phyloP scores from a whole-genome alignment of 2,888 invertebrate genomes.

The Hermodice carunculata region DNA sequence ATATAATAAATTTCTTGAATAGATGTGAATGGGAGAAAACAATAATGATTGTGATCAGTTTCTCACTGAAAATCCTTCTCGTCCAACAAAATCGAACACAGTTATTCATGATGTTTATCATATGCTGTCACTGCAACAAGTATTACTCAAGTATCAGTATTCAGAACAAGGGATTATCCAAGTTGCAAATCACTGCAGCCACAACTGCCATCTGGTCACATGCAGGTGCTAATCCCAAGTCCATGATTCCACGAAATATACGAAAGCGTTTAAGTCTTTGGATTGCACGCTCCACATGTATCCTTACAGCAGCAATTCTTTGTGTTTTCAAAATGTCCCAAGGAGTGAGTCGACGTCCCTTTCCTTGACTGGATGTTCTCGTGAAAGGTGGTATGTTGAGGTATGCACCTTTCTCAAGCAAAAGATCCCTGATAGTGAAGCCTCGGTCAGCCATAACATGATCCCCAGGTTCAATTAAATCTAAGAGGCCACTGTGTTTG shows the following conservation, averaged over 20 bases:
- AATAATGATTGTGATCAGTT: no score
- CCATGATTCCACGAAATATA: slow-evolving; percentile 16
- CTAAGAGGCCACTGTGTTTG: no score
- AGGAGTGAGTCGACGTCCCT: slow-evolving; percentile 4
- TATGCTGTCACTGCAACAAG: no score
- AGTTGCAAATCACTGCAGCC: no score
- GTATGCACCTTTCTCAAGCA: slow-evolving; percentile 14
- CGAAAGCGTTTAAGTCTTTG: slow-evolving; percentile 24
- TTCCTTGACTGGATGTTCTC: no score
- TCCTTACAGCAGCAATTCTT: slow-evolving; percentile 20
- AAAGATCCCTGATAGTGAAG: slow-evolving; percentile 32
- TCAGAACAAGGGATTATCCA: no score
- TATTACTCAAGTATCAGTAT: no score
- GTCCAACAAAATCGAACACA: no score
- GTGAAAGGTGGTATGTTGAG: slow-evolving; percentile 37
- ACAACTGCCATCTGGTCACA: slow-evolving; percentile 21
- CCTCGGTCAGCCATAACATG: slow-evolving; percentile 42
- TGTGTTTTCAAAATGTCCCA: slow-evolving; percentile 24
- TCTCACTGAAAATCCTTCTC: no score
- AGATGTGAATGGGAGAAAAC: no score
- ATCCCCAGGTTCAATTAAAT: slow-evolving; percentile 35
- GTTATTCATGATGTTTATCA: no score
- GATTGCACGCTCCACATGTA: slow-evolving; percentile 26
- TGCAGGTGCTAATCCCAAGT: background rate
- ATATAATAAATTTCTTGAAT: no score